These are phyloP conservation scores for Andrena chrysosceles DNA, from an alignment of 2,888 invertebrate genomes.

Conservation along the genomic window DNA sequence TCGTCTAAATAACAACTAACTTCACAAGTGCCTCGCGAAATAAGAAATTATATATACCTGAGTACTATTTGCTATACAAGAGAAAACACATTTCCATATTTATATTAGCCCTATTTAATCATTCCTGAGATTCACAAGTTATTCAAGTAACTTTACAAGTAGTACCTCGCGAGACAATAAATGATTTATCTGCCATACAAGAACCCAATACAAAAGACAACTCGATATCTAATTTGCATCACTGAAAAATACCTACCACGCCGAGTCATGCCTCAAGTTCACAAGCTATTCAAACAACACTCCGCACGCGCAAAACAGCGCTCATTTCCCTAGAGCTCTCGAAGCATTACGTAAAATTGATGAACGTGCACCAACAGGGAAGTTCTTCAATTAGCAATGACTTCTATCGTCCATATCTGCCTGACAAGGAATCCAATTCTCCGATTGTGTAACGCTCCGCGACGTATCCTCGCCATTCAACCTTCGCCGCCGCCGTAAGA, in stretches of 20 bases:
- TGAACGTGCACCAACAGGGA: not conserved
- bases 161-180: too few species aligned
- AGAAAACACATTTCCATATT: too few species aligned
- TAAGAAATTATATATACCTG: too few species aligned
- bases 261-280: not conserved
- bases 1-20: too few species aligned
- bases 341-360: not conserved
- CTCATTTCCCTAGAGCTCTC: not conserved
- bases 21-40: too few species aligned
- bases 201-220: too few species aligned
- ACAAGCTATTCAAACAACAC: not conserved
- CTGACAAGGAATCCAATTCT: constrained; percentile 16
- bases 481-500: constrained; percentile 24
- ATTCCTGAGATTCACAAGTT: too few species aligned
- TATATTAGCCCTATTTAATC: too few species aligned
- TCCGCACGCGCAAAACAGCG: not conserved
- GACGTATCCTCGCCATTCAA: constrained; percentile 22
- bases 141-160: too few species aligned
- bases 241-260: not conserved
- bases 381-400: constrained; percentile 22
- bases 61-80: too few species aligned
- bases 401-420: constrained; percentile 3
- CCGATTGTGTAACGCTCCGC: constrained; percentile 38
- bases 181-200: too few species aligned
- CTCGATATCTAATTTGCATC: too few species aligned